Percentiles rank a stretch among this genome's conserved stretches.
Evolutionary conservation across 2,797 vertebrate genomes (phyloP).

Genomic region (Fratercula arctica): DNA sequence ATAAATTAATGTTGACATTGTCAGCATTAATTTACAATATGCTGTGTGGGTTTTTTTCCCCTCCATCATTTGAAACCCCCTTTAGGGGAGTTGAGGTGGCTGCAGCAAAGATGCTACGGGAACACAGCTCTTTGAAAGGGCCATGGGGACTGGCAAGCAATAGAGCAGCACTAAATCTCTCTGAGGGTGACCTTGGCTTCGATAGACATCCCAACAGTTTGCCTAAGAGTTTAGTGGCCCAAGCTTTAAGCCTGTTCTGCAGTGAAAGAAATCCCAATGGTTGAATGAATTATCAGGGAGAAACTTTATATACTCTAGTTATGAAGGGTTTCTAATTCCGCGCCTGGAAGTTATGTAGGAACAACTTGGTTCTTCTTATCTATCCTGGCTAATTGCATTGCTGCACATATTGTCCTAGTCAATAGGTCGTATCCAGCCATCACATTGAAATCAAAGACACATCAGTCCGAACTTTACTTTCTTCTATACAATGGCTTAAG

Average conservation of each 20-base stretch:
- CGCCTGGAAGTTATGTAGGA: background rate
- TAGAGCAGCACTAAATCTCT: background rate
- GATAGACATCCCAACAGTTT: background rate
- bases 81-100: slow-evolving; percentile 14
- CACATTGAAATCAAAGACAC: background rate
- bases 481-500: background rate
- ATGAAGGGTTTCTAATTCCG: background rate
- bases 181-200: slow-evolving; percentile 19
- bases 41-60: background rate
- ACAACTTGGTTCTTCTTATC: background rate
- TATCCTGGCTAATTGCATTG: background rate
- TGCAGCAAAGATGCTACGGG: background rate
- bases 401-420: background rate
- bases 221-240: background rate
- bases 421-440: background rate
- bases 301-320: background rate
- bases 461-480: background rate
- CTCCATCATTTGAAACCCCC: slow-evolving; percentile 8
- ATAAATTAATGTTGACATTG: slow-evolving; percentile 49
- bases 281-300: background rate
- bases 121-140: background rate
- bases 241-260: background rate
- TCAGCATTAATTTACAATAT: slow-evolving; percentile 42
- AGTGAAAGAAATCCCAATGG: background rate
- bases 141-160: background rate